phyloP scores from a whole-genome alignment of 1,140 invertebrate genomes.

The Pollicipes pollicipes region DNA sequence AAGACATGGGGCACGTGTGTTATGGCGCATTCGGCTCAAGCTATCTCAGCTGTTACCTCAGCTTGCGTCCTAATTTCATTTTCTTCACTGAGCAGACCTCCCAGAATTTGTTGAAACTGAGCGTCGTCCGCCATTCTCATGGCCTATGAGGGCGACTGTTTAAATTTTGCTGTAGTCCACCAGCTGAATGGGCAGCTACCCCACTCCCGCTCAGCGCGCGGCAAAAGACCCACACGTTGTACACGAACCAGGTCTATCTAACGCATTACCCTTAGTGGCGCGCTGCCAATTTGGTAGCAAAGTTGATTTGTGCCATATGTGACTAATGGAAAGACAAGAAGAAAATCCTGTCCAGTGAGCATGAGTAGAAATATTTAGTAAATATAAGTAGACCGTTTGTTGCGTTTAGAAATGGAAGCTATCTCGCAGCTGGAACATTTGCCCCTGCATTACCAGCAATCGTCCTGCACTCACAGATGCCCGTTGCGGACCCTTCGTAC shows the following conservation, averaged over 20 bases:
- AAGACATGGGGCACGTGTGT: background rate
- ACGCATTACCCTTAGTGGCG: background rate
- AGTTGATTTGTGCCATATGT: background rate
- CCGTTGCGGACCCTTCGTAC: no score
- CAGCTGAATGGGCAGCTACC: background rate
- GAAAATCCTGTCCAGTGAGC: no score
- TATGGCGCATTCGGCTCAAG: background rate
- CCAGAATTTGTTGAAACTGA: conserved; percentile 67
- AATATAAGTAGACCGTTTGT: no score
- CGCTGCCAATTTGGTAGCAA: background rate
- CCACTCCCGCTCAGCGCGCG: no score
- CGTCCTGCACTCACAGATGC: no score
- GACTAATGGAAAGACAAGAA: no score
- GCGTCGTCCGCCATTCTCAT: conserved; percentile 43
- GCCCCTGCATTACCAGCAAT: no score
- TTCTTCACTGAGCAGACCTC: conserved; percentile 63
- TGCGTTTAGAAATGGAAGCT: no score
- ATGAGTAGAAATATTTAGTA: no score
- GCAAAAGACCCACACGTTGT: background rate
- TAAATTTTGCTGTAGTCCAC: background rate
- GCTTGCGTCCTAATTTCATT: conserved; percentile 67
- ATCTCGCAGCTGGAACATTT: no score
- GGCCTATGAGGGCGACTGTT: conserved; percentile 6
- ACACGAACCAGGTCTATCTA: background rate
- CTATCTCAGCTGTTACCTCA: conserved; percentile 43